These are phyloP conservation scores for Bursaphelenchus mucronatus DNA, from an alignment of 1,140 invertebrate species.

Conservation along the genomic window DNA sequence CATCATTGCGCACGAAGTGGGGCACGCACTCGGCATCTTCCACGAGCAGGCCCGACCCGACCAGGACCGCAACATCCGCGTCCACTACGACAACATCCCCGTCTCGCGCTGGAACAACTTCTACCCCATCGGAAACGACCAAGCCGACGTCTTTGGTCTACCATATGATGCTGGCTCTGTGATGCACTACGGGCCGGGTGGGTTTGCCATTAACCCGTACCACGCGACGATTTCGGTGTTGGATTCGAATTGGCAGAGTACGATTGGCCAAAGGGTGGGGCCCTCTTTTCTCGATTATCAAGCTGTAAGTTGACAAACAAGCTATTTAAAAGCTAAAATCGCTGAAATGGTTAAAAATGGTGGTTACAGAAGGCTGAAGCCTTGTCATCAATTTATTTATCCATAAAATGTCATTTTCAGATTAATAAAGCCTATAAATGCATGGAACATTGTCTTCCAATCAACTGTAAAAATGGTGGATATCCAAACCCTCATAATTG, in stretches of 20 bases:
- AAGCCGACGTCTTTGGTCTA: slow-evolving; percentile 46
- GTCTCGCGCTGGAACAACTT: slow-evolving; percentile 58
- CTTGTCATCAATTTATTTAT: slow-evolving; percentile 6
- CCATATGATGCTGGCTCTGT: slow-evolving; percentile 59
- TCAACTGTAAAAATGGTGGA: slow-evolving; percentile 49
- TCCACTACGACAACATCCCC: slow-evolving; percentile 53
- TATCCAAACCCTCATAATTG: slow-evolving; percentile 58
- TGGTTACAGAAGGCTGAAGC: too few relatives aligned
- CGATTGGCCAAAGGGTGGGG: slow-evolving; percentile 54
- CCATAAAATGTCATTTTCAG: slow-evolving; percentile 31
- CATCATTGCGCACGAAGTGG: slow-evolving; percentile 60
- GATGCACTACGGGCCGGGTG: slow-evolving; percentile 58
- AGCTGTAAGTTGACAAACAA: slow-evolving; percentile 34
- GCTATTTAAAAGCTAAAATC: not conserved
- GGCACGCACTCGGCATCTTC: slow-evolving; percentile 56
- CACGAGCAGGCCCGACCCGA: slow-evolving; percentile 59
- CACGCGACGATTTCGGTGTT: slow-evolving; percentile 55
- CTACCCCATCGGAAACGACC: slow-evolving; percentile 45
- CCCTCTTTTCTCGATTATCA: slow-evolving; percentile 57
- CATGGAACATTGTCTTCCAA: slow-evolving; percentile 34
- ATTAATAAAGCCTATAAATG: slow-evolving; percentile 58
- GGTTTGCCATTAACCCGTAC: slow-evolving; percentile 55
- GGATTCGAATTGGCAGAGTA: slow-evolving; percentile 45
- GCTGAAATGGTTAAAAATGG: too few relatives aligned
- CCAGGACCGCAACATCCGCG: slow-evolving; percentile 42